Conservation (phyloP, 2,113 vertebrate species). For the Istiophorus platypterus region DNA sequence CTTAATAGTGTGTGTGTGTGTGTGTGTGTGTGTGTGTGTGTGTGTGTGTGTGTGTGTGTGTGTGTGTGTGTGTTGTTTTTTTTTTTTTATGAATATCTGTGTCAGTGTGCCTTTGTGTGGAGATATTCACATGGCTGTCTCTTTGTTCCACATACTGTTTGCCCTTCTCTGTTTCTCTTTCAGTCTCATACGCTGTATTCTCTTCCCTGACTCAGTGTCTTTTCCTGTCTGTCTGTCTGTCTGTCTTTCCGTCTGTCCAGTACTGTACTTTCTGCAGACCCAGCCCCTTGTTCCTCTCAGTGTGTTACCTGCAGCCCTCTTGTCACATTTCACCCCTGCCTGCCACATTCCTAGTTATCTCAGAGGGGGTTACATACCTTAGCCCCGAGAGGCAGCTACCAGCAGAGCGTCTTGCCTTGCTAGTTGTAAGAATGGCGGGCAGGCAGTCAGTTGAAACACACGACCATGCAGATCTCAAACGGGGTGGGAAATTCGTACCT, state of each 20-base stretch:
- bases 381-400: constrained; percentile 50
- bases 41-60: constrained; percentile 20
- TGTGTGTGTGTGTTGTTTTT: too few relatives aligned
- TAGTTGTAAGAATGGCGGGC: constrained; percentile 15
- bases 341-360: constrained; percentile 83
- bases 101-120: constrained; percentile 42
- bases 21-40: constrained; percentile 40
- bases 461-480: constrained; percentile 10
- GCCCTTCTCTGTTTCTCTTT: constrained; percentile 9
- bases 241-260: constrained; percentile 25
- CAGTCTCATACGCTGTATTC: constrained; percentile 2
- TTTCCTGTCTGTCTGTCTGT: neutral
- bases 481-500: neutral
- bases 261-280: constrained; percentile 16
- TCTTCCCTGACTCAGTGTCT: constrained; percentile 1
- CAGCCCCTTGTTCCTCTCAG: constrained; percentile 52
- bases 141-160: constrained; percentile 17
- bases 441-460: constrained; percentile 37
- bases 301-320: constrained; percentile 81
- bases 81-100: constrained; percentile 36
- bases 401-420: constrained; percentile 42
- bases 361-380: constrained; percentile 75
- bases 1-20: constrained; percentile 40
- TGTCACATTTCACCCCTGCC: constrained; percentile 85
- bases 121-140: neutral